These are phyloP conservation scores for Erynnis tages DNA, from an alignment of 2,888 invertebrate species.

Conservation along the genomic window DNA sequence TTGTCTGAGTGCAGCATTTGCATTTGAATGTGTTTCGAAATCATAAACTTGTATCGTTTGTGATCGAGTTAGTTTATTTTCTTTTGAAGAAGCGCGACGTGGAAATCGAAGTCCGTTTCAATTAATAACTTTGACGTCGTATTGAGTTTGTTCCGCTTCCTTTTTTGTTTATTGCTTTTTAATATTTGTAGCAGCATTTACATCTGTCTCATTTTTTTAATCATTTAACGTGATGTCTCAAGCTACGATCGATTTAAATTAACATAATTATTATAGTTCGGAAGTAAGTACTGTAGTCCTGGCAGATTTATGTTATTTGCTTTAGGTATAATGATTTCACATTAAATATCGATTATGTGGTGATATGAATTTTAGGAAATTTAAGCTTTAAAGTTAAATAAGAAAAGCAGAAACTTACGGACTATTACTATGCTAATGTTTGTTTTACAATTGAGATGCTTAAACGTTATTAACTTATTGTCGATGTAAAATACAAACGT, in stretches of 20 bases:
- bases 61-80: slow-evolving; percentile 40
- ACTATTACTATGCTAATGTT: too few species aligned
- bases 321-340: neutral
- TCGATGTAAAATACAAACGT: too few species aligned
- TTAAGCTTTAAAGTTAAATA: too few species aligned
- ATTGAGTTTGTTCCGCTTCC: slow-evolving; percentile 10
- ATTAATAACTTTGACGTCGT: slow-evolving; percentile 19
- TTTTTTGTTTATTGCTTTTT: slow-evolving; percentile 15
- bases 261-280: neutral
- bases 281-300: slow-evolving; percentile 4
- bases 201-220: neutral
- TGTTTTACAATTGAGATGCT: too few species aligned
- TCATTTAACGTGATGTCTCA: neutral
- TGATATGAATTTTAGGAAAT: too few species aligned
- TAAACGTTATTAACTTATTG: too few species aligned
- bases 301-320: neutral
- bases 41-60: slow-evolving; percentile 50
- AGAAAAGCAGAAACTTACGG: too few species aligned
- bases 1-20: slow-evolving; percentile 44
- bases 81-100: slow-evolving; percentile 8
- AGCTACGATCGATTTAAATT: neutral
- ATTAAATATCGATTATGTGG: too few species aligned
- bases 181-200: neutral
- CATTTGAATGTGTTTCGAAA: slow-evolving; percentile 63
- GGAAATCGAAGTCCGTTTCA: slow-evolving; percentile 14